Base-by-base conservation (phyloP, 2,113 vertebrate species). In the Brachypteracias leptosomus region DNA sequence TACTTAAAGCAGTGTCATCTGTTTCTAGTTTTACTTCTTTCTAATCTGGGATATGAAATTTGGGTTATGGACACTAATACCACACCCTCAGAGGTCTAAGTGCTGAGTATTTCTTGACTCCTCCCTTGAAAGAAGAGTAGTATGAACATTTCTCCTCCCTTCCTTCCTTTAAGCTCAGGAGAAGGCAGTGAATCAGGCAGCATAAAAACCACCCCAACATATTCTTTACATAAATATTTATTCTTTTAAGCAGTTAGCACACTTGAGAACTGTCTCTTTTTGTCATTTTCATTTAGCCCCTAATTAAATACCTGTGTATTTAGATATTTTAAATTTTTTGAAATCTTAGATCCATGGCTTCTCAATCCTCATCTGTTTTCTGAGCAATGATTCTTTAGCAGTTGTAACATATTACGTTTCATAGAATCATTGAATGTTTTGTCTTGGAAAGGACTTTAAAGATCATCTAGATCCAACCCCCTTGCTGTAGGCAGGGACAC, bases 1-100 rank as follows among this genome's bases (percentile, higher is more conserved):
- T 66, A 79, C 73, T 96, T 84, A 59, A 86, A 85, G 49, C 11
- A 6, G 38, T 63, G 19, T 55, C 81, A 96, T 88, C 87, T 94
- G 72, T 75, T 96, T 95, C 89, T 90, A 59, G 76, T 92, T 95
- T 36, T 51, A 90, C 75, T 87, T 92, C 90, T 66, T 90, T 78
- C 89, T 84, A 65, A 94, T 85, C 90, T 82, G 29, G 77, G 31
- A 88, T 78, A 46, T 40, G 49, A 68, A 90, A 51, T 71, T 89
- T 79, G 73, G 24, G 54, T 71, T 68, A 65, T 38, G 54, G 90
- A 82, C 36, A 58, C 38, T 84, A 92, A 82, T 35, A 46, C 31
- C 82, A 89, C 65, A 95, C 33, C 74, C 88, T 96, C 66, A 82
- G 62, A 91, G 49, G 49, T 55, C 67, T 65, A 79, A 92, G 92